Evolutionary conservation across 2,888 invertebrate genomes (phyloP), one percentile per base, ranked within the genome.

Genomic region (Rugalucina vietnamica): DNA sequence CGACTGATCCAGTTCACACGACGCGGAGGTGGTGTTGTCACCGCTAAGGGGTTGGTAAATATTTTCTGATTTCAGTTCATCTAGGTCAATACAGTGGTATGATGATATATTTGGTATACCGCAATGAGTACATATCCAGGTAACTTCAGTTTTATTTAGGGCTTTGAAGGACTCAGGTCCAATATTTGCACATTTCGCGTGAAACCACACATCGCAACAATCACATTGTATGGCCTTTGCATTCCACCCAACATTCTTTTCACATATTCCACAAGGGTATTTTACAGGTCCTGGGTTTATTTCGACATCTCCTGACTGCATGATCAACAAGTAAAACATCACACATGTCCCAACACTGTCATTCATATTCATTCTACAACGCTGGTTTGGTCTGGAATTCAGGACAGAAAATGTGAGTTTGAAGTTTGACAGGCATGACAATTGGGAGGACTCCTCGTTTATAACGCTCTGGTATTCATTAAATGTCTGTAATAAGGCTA

Each of bases 141-240:
- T 57, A 5, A 57, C n/a, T n/a, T 27, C 27, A 24, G 60, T 57
- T 57, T 57, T 57, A n/a, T 18, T 27, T 32, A 65, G 32, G 65
- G 27, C 27, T 27, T 32, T 65, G 36, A 36, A 72, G 27, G 5
- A n/a, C 24, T 24, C 37, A 24, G 72, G 37, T 5, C 43, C 10
- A 43, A 72, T 72, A 43, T 72, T 72, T 8, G 34, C 72, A 72
- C 72, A 72, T 39, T 72, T 72, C n/a, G 43, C 43, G 49, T 72
- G 72, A 18, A 49, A 43, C 72, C 37, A 39, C 27, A 24, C n/a
- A 18, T 18, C 72, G 43, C 72, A 72, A 3, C 5, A 24, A 12
- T 43, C 37, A 43, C 43, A 43, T n/a, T 3, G 3, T 4, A 70
- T 21, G n/a, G 37, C 36, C 36, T 36, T 34, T n/a, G 32, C 14